These are phyloP conservation scores for Trichopria drosophilae DNA, from an alignment of 2,888 invertebrate species.

Conservation along the genomic window DNA sequence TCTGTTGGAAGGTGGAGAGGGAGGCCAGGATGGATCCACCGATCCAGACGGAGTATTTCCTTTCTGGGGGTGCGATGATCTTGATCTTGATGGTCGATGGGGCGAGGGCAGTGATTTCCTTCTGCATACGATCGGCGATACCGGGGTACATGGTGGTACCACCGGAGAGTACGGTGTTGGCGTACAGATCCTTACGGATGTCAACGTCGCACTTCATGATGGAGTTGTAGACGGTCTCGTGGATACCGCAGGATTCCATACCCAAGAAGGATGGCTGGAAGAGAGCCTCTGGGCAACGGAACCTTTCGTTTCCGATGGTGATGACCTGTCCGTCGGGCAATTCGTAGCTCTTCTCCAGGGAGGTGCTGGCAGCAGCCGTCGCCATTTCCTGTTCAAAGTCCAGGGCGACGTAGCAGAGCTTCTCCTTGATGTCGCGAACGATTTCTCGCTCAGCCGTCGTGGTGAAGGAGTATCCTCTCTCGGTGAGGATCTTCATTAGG, in stretches of 20 bases:
- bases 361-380: conserved; percentile 86
- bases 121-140: conserved; percentile 97
- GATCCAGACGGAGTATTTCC: conserved; percentile 98
- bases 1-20: conserved; percentile 86
- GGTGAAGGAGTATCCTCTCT: conserved; percentile 92
- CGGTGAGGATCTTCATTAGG: conserved; percentile 95
- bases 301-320: conserved; percentile 85
- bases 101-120: conserved; percentile 91
- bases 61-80: conserved; percentile 94
- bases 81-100: conserved; percentile 94
- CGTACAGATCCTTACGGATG: conserved; percentile 89
- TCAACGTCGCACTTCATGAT: conserved; percentile 96
- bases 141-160: conserved; percentile 97
- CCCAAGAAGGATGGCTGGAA: conserved; percentile 91
- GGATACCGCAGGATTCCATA: conserved; percentile 87
- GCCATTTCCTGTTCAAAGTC: conserved; percentile 97
- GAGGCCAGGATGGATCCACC: conserved; percentile 96
- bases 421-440: conserved; percentile 92
- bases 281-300: conserved; percentile 86
- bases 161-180: conserved; percentile 87
- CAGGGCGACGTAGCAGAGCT: conserved; percentile 88
- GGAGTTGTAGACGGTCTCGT: conserved; percentile 89
- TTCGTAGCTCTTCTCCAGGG: conserved; percentile 90
- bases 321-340: conserved; percentile 86
- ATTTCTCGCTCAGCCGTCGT: conserved; percentile 96